A percentile compares a stretch with the other conserved stretches of the same genome.
Evolutionary conservation across 1,140 invertebrate species (phyloP).

Genomic region (Zaprionus inermis): DNA sequence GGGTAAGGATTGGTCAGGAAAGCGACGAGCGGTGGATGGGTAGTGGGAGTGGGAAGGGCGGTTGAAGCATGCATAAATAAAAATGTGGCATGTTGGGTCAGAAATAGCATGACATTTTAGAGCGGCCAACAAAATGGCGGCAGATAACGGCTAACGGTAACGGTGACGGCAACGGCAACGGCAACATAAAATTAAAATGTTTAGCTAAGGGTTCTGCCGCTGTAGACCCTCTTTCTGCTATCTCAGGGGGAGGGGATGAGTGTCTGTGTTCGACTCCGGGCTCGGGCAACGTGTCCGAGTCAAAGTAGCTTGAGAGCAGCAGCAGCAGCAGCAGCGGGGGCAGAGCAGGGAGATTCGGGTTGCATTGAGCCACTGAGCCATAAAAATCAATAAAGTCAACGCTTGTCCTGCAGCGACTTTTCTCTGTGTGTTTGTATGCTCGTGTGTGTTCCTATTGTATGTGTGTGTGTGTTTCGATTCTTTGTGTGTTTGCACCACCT

Average conservation of each 20-base stretch:
- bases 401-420: slow-evolving; percentile 8
- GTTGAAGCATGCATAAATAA: slow-evolving; percentile 71
- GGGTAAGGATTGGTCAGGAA: not conserved
- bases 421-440: not conserved
- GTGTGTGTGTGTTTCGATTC: slow-evolving; percentile 17
- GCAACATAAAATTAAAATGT: slow-evolving; percentile 70
- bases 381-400: slow-evolving; percentile 78
- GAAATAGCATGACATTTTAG: slow-evolving; percentile 78
- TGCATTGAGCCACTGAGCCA: slow-evolving; percentile 61
- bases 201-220: slow-evolving; percentile 61
- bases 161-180: slow-evolving; percentile 15
- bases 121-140: slow-evolving; percentile 69
- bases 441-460: not conserved
- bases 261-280: slow-evolving; percentile 20
- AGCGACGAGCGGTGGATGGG: not conserved
- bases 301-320: slow-evolving; percentile 4
- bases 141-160: slow-evolving; percentile 54
- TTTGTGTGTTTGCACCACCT: not conserved
- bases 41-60: not conserved
- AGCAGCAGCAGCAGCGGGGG: not conserved
- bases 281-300: slow-evolving; percentile 9
- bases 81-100: slow-evolving; percentile 80
- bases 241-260: not conserved
- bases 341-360: not conserved
- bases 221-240: not conserved